A percentile compares a stretch with the other conserved stretches of the same genome.
Conservation (phyloP, 2,113 vertebrate genomes). For the Dendrocopos noguchii region DNA sequence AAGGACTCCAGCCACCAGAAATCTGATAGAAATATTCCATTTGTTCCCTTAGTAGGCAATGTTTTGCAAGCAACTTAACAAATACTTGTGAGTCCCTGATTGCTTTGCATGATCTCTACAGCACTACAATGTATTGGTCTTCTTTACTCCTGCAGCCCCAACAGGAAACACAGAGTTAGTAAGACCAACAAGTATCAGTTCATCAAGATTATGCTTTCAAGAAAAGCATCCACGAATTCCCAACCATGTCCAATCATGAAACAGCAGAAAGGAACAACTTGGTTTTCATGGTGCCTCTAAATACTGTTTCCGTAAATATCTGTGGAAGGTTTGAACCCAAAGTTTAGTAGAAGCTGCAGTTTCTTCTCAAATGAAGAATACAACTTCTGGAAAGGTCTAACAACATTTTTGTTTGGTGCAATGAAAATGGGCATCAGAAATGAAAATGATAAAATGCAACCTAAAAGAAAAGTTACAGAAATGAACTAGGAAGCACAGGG, state of each 20-base stretch:
- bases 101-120: neutral
- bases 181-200: neutral
- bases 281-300: neutral
- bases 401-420: neutral
- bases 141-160: neutral
- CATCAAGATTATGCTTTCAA: neutral
- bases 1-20: neutral
- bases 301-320: neutral
- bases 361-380: neutral
- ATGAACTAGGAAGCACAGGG: neutral
- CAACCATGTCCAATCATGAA: neutral
- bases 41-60: neutral
- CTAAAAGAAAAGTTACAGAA: neutral
- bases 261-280: neutral
- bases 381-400: neutral
- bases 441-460: neutral
- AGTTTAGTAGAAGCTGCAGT: neutral
- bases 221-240: neutral
- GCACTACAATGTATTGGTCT: neutral
- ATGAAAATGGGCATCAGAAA: neutral
- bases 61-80: neutral
- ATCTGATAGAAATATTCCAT: neutral
- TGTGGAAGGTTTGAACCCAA: neutral
- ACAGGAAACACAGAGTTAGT: fast-evolving
- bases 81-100: neutral